Conservation (phyloP, 1,140 invertebrate genomes). For the Drosophila chauvacae region DNA sequence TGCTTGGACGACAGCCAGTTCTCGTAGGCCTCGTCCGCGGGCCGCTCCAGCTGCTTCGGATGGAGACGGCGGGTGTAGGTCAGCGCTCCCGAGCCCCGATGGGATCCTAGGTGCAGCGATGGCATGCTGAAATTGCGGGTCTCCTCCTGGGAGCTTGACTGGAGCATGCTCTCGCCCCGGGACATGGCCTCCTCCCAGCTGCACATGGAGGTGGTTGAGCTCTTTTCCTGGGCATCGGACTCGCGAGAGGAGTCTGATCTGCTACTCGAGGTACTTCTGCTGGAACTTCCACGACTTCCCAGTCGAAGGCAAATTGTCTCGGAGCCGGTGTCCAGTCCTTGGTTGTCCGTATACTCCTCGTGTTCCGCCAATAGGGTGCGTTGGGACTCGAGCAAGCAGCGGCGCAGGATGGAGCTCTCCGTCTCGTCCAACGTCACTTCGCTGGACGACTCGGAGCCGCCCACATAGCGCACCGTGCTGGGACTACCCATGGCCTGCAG, state of each 20-base stretch:
- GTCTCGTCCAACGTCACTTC: conserved; percentile 61
- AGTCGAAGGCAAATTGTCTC: conserved; percentile 26
- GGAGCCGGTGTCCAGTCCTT: conserved; percentile 43
- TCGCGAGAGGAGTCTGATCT: background rate
- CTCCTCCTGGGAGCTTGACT: background rate
- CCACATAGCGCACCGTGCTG: conserved; percentile 56
- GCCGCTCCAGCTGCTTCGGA: conserved; percentile 30
- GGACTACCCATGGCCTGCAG: conserved; percentile 19
- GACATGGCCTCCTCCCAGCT: conserved; percentile 61
- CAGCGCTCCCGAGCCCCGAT: conserved; percentile 16
- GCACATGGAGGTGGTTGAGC: conserved; percentile 64
- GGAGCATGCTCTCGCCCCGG: conserved; percentile 3
- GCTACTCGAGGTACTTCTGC: conserved; percentile 2
- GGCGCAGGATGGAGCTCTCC: conserved; percentile 62
- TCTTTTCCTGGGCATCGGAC: conserved; percentile 16
- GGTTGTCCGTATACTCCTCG: conserved; percentile 13
- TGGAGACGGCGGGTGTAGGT: conserved; percentile 31
- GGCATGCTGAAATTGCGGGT: conserved; percentile 25
- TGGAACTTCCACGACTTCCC: background rate
- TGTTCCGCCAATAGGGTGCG: conserved; percentile 1
- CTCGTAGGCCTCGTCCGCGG: conserved; percentile 54
- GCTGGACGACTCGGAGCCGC: conserved; percentile 50
- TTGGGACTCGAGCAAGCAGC: conserved; percentile 30
- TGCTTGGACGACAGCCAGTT: conserved; percentile 65
- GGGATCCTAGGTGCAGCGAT: conserved; percentile 38